Conservation (phyloP, 2,113 vertebrate species). For the Nannobrachium achirus region DNA sequence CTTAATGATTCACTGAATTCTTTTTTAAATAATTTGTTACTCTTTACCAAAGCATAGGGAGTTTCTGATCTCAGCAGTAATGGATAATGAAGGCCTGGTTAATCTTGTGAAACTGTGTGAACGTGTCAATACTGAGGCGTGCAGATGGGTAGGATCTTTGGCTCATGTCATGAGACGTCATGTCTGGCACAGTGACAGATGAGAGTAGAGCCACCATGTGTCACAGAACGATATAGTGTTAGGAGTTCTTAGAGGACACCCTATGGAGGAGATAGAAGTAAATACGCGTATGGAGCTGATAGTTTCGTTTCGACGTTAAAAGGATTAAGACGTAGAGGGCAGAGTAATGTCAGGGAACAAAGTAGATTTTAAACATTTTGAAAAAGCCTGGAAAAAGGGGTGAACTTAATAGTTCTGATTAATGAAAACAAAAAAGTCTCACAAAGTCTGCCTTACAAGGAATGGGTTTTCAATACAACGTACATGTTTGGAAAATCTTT, state of each 20-base stretch:
- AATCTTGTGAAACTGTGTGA: slow-evolving; percentile 50
- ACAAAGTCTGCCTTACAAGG: no score
- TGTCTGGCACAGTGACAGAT: not conserved
- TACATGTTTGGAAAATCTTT: no score
- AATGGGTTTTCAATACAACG: no score
- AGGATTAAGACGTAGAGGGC: not conserved
- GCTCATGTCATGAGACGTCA: slow-evolving; percentile 40
- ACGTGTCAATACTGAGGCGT: slow-evolving; percentile 21
- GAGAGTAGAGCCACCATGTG: slow-evolving; percentile 1
- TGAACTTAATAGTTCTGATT: no score
- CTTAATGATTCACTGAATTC: no score
- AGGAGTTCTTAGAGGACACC: not conserved
- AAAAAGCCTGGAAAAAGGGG: no score
- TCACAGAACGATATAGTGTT: not conserved
- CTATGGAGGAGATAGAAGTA: not conserved
- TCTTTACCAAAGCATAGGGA: slow-evolving; percentile 20
- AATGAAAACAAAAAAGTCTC: no score
- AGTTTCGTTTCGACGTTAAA: not conserved
- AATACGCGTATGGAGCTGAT: not conserved
- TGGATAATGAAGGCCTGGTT: slow-evolving; percentile 62
- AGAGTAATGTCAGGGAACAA: no score
- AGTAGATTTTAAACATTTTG: no score
- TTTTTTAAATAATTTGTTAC: no score
- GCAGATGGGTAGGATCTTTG: slow-evolving; percentile 34
- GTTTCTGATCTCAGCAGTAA: slow-evolving; percentile 46